phyloP scores from a whole-genome alignment of 2,113 vertebrate species.

The Antechinus flavipes region DNA sequence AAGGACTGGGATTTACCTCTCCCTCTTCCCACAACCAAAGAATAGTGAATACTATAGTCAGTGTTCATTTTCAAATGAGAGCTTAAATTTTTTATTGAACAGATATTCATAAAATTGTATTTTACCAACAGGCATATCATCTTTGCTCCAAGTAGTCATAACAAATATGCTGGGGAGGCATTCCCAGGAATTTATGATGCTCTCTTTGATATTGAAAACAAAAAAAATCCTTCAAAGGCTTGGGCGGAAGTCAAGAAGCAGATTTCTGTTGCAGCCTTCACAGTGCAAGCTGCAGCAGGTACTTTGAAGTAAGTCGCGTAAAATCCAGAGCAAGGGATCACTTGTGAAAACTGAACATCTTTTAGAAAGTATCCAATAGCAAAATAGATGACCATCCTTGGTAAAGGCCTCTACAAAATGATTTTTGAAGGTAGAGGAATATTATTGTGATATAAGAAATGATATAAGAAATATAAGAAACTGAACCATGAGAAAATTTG shows the following conservation, averaged over 20 bases:
- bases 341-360: not conserved
- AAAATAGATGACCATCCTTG: not conserved
- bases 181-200: constrained; percentile 96
- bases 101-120: not conserved
- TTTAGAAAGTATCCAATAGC: not conserved
- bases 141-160: constrained; percentile 96
- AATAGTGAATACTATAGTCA: not conserved
- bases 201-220: constrained; percentile 91
- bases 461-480: too few relatives aligned
- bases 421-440: not conserved
- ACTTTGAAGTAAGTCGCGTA: constrained; percentile 86
- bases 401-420: not conserved
- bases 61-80: not conserved
- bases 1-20: not conserved
- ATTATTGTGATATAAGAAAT: not conserved
- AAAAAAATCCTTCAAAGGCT: constrained; percentile 81
- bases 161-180: constrained; percentile 96
- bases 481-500: not conserved
- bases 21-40: not conserved
- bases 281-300: constrained; percentile 90
- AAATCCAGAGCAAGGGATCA: constrained; percentile 2
- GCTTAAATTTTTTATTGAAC: constrained; percentile 15
- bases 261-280: constrained; percentile 93
- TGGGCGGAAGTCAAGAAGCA: constrained; percentile 94
- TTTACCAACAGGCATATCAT: constrained; percentile 90